Percentiles rank a stretch among this genome's conserved stretches.
Conservation (phyloP, 2,888 invertebrate species). For the Amorpha juglandis region DNA sequence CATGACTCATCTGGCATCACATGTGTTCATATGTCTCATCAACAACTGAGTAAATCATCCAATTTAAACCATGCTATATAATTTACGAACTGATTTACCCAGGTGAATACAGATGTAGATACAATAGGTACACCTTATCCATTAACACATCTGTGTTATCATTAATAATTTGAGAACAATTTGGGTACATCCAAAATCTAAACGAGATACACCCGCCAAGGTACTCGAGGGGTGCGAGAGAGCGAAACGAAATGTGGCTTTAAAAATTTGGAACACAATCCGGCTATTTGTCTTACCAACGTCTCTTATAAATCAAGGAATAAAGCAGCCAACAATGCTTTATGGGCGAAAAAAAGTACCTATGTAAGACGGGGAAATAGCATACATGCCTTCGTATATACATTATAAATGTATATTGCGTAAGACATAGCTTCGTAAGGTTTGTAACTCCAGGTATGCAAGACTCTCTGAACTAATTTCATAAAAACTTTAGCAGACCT, state of each 20-base stretch:
- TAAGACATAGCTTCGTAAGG: conserved; percentile 44
- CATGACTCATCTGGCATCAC: too few species aligned
- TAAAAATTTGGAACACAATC: conserved; percentile 92
- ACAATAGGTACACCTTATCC: neutral
- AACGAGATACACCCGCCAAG: conserved; percentile 54
- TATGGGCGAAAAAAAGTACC: conserved; percentile 84
- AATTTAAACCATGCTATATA: neutral
- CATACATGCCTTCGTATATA: conserved; percentile 78
- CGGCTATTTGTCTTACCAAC: conserved; percentile 90
- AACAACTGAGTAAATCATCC: neutral
- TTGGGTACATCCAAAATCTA: conserved; percentile 57
- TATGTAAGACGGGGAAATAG: conserved; percentile 82
- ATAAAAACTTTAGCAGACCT: neutral
- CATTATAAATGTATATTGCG: conserved; percentile 78
- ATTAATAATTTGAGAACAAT: conserved; percentile 20
- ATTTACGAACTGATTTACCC: conserved; percentile 27
- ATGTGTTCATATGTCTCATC: neutral
- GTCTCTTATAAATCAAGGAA: conserved; percentile 89
- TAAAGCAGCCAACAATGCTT: conserved; percentile 87
- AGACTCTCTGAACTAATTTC: neutral
- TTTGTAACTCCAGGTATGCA: conserved; percentile 1
- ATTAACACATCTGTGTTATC: neutral
- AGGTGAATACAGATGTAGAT: too few species aligned
- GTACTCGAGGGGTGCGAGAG: conserved; percentile 75
- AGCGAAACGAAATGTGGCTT: conserved; percentile 89